Percentiles rank a stretch among this genome's conserved stretches.
Conservation (phyloP, 2,888 invertebrate genomes). For the Sceliomorpha sp. region DNA sequence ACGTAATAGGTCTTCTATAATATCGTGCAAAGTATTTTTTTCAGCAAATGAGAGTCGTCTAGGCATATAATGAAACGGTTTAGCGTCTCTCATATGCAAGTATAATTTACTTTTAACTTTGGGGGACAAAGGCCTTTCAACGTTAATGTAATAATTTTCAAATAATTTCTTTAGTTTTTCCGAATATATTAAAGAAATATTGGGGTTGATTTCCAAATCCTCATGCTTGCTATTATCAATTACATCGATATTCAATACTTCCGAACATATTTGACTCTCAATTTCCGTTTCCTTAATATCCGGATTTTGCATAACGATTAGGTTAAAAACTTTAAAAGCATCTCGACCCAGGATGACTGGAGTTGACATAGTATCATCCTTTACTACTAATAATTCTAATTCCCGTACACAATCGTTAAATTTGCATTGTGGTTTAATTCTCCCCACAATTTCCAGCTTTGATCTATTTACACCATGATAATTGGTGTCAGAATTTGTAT, state of each 20-base stretch:
- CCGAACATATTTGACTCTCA: constrained; percentile 2
- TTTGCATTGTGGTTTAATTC: background rate
- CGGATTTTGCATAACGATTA: background rate
- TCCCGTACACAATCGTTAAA: background rate
- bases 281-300: background rate
- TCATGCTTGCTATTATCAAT: constrained; percentile 6
- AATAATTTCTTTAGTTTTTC: constrained; percentile 23
- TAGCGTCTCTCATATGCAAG: background rate
- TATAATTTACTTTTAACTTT: constrained; percentile 11
- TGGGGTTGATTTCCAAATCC: constrained; percentile 6
- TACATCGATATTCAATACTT: constrained; percentile 11
- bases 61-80: constrained; percentile 11
- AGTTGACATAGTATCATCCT: constrained; percentile 24
- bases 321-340: background rate
- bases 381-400: constrained; percentile 23
- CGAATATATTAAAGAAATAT: constrained; percentile 4
- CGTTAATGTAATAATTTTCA: constrained; percentile 25
- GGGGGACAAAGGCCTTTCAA: background rate
- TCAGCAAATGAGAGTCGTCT: constrained; percentile 11
- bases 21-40: constrained; percentile 3
- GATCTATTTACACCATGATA: constrained; percentile 9
- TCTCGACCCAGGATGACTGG: constrained; percentile 12
- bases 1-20: constrained; percentile 4
- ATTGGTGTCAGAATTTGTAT: background rate
- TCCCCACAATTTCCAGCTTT: background rate